A percentile compares a stretch with the other conserved stretches of the same genome.
Evolutionary conservation across 1,140 invertebrate species (phyloP).

Genomic region (Helicoverpa zea): DNA sequence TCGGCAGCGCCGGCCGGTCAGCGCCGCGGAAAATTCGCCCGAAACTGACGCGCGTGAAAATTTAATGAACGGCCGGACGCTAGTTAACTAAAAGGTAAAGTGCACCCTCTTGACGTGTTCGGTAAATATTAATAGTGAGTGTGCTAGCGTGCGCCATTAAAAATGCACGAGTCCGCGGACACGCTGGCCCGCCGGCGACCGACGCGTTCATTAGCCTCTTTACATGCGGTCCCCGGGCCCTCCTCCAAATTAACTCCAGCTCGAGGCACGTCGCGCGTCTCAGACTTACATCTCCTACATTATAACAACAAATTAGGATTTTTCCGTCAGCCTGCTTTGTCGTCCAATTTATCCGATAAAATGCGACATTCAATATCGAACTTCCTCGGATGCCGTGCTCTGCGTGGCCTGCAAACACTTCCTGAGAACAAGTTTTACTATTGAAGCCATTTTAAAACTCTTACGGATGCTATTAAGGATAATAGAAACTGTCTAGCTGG

Average conservation of each 20-base stretch:
- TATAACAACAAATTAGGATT: conserved; percentile 36
- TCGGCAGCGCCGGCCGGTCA: conserved; percentile 78
- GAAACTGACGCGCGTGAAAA: conserved; percentile 86
- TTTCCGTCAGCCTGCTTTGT: conserved; percentile 66
- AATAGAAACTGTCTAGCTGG: conserved; percentile 83
- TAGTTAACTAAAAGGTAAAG: conserved; percentile 87
- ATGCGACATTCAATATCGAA: conserved; percentile 80
- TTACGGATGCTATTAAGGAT: conserved; percentile 83
- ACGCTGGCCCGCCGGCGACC: conserved; percentile 59
- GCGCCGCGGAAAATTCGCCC: conserved; percentile 85
- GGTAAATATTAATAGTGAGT: conserved; percentile 86
- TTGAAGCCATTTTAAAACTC: conserved; percentile 84
- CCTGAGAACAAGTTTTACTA: conserved; percentile 80
- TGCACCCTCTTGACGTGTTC: conserved; percentile 87
- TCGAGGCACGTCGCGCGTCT: conserved; percentile 45
- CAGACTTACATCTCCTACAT: conserved; percentile 32
- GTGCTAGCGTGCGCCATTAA: conserved; percentile 84
- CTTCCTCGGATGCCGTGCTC: conserved; percentile 68
- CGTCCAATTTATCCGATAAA: conserved; percentile 82
- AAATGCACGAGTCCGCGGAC: conserved; percentile 84
- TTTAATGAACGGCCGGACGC: conserved; percentile 86
- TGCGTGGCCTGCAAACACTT: conserved; percentile 76
- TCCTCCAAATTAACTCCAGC: conserved; percentile 63
- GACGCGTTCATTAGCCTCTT: conserved; percentile 79
- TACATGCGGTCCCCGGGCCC: conserved; percentile 62